Evolutionary conservation across 2,113 vertebrate genomes (phyloP).

Genomic region (Mirza zaza): DNA sequence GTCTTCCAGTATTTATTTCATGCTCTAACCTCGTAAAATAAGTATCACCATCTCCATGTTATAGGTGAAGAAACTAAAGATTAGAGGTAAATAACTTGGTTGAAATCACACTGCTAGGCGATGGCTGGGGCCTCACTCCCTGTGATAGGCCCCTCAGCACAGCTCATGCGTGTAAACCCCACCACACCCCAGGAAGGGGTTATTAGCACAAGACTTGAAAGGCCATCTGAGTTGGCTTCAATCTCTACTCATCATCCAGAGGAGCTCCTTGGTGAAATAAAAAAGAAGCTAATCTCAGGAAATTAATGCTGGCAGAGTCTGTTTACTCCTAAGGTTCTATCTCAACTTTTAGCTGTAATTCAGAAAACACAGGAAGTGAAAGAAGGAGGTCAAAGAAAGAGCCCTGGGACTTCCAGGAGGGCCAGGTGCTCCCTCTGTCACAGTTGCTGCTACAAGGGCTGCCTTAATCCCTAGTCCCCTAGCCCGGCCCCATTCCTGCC

Average conservation of each 20-base stretch:
- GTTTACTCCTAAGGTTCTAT: not conserved
- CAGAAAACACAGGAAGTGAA: constrained; percentile 37
- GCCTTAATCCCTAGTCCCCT: constrained; percentile 50
- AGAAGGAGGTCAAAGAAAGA: constrained; percentile 2
- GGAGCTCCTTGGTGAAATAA: not conserved
- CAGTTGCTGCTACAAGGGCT: constrained; percentile 55
- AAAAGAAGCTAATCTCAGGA: not conserved
- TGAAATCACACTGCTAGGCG: not conserved
- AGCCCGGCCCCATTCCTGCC: constrained; percentile 52
- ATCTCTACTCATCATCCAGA: not conserved
- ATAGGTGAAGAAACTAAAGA: not conserved
- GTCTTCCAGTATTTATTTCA: not conserved
- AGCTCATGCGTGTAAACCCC: fast-evolving
- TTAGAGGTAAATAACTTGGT: not conserved
- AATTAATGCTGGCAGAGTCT: not conserved
- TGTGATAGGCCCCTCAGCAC: not conserved
- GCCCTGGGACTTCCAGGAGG: not conserved
- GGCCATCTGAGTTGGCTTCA: not conserved
- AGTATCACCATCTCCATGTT: not conserved
- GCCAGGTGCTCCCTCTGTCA: constrained; percentile 45
- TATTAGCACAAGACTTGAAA: not conserved
- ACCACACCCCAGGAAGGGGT: not conserved
- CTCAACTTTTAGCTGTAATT: not conserved
- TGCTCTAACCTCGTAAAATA: not conserved
- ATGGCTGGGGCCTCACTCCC: not conserved